Conservation (phyloP, 2,797 vertebrate species). For the Girardinus metallicus region DNA sequence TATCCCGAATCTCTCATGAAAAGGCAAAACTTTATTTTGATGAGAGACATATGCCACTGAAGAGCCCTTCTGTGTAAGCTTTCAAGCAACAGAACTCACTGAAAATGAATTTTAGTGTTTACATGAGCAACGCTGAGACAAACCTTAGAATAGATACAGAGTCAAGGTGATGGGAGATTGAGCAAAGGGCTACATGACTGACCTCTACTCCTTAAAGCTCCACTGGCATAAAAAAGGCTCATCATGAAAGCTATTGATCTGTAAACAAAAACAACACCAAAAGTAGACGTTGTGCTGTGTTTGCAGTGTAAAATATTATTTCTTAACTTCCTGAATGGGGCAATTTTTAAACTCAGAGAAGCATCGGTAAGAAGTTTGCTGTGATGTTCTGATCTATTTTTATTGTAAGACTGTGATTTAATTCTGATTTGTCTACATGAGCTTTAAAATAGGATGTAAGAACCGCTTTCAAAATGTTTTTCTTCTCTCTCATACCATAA, state of each 20-base stretch:
- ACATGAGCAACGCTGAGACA: not conserved
- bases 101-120: not conserved
- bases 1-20: not conserved
- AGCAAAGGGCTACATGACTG: not conserved
- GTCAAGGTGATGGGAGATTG: not conserved
- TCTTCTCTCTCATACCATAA: not conserved
- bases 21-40: not conserved
- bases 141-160: not conserved
- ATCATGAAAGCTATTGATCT: not conserved
- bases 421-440: not conserved
- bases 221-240: not conserved
- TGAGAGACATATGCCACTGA: not conserved
- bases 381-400: not conserved
- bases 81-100: not conserved
- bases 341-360: not conserved
- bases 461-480: not conserved
- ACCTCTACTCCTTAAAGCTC: not conserved
- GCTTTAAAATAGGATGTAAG: not conserved
- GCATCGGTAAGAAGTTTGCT: not conserved
- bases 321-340: not conserved
- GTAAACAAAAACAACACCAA: not conserved
- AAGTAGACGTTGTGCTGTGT: not conserved
- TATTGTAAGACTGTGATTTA: not conserved
- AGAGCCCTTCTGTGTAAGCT: not conserved
- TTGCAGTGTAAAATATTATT: not conserved